Evolutionary conservation across 1,140 invertebrate species (phyloP).

Genomic region (Mycetomoellerius zeteki): DNA sequence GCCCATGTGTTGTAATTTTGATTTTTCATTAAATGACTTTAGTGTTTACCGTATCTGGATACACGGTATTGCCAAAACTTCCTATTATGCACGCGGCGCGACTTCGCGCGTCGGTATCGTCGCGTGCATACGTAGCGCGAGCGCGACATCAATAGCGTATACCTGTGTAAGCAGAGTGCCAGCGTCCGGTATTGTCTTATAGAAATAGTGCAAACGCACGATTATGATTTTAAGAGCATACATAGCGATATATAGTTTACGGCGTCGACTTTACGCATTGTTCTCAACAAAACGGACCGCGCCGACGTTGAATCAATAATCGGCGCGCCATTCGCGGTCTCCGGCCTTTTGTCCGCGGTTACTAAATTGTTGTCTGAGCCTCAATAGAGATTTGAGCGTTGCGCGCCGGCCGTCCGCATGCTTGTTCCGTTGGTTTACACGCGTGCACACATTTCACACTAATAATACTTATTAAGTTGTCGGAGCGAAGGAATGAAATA

Average conservation of each 20-base stretch:
- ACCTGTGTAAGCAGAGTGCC: conserved; percentile 3
- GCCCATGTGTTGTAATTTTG: too few relatives aligned
- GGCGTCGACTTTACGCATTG: conserved; percentile 48
- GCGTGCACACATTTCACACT: conserved; percentile 23
- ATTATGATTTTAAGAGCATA: conserved; percentile 52
- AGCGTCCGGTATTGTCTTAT: conserved; percentile 45
- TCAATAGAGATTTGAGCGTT: conserved; percentile 7
- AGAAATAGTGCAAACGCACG: conserved; percentile 48
- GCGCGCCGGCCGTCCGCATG: neutral
- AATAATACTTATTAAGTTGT: conserved; percentile 54
- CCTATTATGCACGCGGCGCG: conserved; percentile 27
- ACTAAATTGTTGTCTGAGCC: conserved; percentile 56
- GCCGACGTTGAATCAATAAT: conserved; percentile 59
- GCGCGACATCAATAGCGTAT: conserved; percentile 32
- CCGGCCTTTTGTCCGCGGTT: conserved; percentile 42
- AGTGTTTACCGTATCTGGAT: too few relatives aligned
- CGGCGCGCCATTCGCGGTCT: conserved; percentile 44
- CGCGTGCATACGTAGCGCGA: neutral
- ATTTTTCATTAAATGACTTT: too few relatives aligned
- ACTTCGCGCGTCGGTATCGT: conserved; percentile 21
- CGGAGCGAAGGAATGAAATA: conserved; percentile 30
- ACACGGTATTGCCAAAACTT: too few relatives aligned
- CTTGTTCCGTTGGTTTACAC: conserved; percentile 31
- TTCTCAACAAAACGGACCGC: conserved; percentile 47
- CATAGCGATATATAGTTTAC: conserved; percentile 52